Conservation (phyloP, 1,140 invertebrate genomes). For the Alviniconcha marisindica region DNA sequence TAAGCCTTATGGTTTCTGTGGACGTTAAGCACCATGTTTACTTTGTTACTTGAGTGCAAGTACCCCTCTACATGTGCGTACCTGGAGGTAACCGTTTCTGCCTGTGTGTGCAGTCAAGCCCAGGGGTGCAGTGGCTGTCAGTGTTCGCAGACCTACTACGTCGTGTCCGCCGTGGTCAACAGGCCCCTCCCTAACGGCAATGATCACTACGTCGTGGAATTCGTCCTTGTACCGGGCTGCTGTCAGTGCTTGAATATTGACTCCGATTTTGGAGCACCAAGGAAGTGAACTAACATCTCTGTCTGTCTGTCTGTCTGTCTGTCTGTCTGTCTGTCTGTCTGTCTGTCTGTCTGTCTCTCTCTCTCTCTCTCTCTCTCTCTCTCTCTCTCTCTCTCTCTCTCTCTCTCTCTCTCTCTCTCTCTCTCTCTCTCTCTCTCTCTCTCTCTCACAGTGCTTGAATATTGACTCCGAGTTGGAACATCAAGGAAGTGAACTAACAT, state of each 20-base stretch:
- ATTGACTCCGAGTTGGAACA: no score
- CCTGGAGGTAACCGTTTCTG: background rate
- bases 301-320: background rate
- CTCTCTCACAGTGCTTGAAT: no score
- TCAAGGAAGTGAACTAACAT: no score
- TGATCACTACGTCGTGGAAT: background rate
- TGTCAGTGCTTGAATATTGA: background rate
- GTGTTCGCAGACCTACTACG: constrained; percentile 10
- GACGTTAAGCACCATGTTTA: no score
- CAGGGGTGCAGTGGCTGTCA: background rate
- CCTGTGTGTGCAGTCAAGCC: background rate
- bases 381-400: no score
- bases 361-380: no score
- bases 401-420: no score
- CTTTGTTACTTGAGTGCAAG: no score
- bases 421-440: no score
- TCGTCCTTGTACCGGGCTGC: background rate
- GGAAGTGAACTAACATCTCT: background rate
- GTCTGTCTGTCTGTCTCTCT: background rate
- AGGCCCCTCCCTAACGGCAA: background rate
- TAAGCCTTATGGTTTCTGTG: no score
- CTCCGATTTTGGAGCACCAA: no score
- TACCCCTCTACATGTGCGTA: no score
- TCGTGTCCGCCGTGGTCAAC: background rate
- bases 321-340: background rate